Base-by-base conservation (phyloP, 2,113 vertebrate genomes). In the Charadrius vociferus region DNA sequence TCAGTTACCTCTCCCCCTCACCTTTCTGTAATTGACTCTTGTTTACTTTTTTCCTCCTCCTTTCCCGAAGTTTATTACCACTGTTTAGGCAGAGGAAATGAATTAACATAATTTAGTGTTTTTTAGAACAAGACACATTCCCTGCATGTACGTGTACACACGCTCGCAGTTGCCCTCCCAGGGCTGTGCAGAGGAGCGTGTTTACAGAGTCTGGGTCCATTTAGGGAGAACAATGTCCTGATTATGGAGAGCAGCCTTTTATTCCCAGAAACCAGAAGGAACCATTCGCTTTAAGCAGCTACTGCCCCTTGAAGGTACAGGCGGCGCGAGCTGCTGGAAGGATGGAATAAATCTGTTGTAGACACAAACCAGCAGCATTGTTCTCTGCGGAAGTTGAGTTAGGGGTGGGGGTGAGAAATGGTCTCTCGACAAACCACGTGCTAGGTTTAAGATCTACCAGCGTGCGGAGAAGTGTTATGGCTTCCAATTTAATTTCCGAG, bases 51-150 rank as follows among this genome's bases (percentile, higher is more conserved):
- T 94, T 49, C 86, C 95, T 90, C 98, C 95, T 92, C 94, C 81
- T 83, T 96, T 85, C 97, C 97, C 92, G n/a, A 88, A 94, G 88
- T 98, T 98, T 98, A 98, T 98, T 97, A 98, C 97, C 92, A 65
- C 85, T 97, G 96, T 98, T 98, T 98, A 98, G 98, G 95, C 92
- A 95, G 98, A 98, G 99, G 99, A 99, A 99, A 98, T 98, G 97
- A 98, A 98, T 99, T 98, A 98, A 97, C 98, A 98, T 98, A 99
- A 99, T 98, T 99, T 98, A 98, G 98, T 98, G 98, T 81, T 96
- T 98, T 98, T 98, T 97, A 98, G 98, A 98, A 90, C 92, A 83
- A 71, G 98, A 95, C 96, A 80, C 97, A 97, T 96, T 96, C 96
- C 86, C 70, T 39, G 59, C 93, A 0, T 73, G 91, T 80, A n/a